Percentiles rank a stretch among this genome's conserved stretches.
phyloP scores from a whole-genome alignment of 2,113 vertebrate species.

The Neodon shergylaensis region DNA sequence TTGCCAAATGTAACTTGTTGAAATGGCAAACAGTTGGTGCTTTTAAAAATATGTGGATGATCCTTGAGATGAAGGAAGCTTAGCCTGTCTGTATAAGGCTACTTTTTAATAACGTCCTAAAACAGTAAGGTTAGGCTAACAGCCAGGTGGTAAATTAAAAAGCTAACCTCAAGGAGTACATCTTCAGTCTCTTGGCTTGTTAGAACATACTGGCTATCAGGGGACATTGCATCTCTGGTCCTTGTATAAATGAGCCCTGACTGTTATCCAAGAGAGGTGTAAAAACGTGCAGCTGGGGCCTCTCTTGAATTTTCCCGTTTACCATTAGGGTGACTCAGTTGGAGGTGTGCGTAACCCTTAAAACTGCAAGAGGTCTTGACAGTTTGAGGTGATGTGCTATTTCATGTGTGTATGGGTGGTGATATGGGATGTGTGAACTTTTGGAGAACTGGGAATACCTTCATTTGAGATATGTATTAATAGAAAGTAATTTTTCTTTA shows the following conservation, averaged over 20 bases:
- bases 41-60: neutral
- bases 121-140: neutral
- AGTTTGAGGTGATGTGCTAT: conserved; percentile 21
- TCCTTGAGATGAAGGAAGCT: neutral
- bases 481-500: conserved; percentile 37
- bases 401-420: neutral
- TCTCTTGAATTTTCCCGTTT: neutral
- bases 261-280: conserved; percentile 10
- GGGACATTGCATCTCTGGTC: neutral
- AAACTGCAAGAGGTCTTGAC: neutral
- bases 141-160: neutral
- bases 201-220: neutral
- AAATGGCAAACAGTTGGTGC: conserved; percentile 20
- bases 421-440: neutral
- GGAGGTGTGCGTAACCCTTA: neutral
- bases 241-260: conserved; percentile 13
- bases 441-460: neutral
- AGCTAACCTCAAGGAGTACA: neutral
- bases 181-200: neutral
- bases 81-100: neutral
- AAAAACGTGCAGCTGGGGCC: neutral
- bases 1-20: conserved; percentile 53
- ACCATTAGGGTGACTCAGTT: neutral
- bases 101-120: neutral
- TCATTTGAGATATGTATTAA: neutral